Percentiles rank a stretch among this genome's conserved stretches.
Conservation (phyloP, 2,113 vertebrate species). For the Gavia stellata region DNA sequence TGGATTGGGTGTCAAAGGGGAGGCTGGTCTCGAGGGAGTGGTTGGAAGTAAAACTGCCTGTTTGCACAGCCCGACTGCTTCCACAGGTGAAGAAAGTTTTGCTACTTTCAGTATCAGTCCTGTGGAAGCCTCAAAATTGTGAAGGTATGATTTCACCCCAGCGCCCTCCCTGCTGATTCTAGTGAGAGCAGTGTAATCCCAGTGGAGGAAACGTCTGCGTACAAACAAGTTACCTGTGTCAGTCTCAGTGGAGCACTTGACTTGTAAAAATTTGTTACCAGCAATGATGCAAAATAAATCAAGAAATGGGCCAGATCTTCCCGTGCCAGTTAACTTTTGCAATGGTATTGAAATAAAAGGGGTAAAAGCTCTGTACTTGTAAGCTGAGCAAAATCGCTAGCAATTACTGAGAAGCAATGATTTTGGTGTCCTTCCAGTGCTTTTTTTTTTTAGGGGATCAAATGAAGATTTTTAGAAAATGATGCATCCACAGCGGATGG, state of each 20-base stretch:
- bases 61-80: not conserved
- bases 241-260: not conserved
- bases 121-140: not conserved
- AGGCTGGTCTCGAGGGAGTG: not conserved
- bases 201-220: not conserved
- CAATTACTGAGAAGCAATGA: not conserved
- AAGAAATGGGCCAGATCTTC: not conserved
- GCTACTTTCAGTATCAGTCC: not conserved
- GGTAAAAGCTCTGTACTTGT: not conserved
- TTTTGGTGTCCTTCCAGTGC: not conserved
- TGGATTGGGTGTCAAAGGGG: not conserved
- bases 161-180: not conserved
- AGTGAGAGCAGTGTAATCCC: not conserved
- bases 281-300: not conserved
- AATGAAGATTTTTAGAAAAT: not conserved
- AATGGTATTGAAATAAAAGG: not conserved
- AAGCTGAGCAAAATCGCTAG: not conserved
- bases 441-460: not conserved
- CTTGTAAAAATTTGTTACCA: not conserved
- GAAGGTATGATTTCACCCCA: not conserved
- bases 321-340: not conserved
- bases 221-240: not conserved
- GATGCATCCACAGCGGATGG: not conserved
- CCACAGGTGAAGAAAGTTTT: not conserved
- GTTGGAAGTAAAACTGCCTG: not conserved